Percentiles rank a stretch among this genome's conserved stretches.
Conservation (phyloP, 2,888 invertebrate species). For the Leptogaster cylindrica region DNA sequence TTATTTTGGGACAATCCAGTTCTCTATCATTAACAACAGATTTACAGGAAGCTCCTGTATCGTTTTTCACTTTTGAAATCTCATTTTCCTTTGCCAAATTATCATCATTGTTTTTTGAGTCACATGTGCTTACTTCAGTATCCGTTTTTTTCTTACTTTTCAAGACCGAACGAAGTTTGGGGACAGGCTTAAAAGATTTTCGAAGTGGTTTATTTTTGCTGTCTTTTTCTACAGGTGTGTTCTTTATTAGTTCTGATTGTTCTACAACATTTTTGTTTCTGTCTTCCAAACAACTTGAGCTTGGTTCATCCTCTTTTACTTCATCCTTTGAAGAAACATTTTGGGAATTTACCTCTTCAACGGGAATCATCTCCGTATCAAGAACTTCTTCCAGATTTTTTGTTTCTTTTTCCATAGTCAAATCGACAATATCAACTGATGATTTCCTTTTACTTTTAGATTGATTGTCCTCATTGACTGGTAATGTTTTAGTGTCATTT, state of each 20-base stretch:
- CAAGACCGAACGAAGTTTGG: neutral
- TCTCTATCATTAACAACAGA: too few relatives aligned
- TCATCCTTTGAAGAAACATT: neutral
- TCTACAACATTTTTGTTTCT: too few relatives aligned
- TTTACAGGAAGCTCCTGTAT: too few relatives aligned
- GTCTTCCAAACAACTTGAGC: too few relatives aligned
- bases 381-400: neutral
- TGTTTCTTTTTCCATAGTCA: neutral
- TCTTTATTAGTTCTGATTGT: neutral
- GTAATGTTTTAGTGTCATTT: neutral
- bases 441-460: neutral
- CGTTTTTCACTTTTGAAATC: neutral
- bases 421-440: neutral
- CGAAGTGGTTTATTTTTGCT: neutral
- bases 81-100: neutral
- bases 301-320: too few relatives aligned
- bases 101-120: too few relatives aligned
- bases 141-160: slow-evolving; percentile 1
- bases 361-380: neutral
- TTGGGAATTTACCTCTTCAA: too few relatives aligned
- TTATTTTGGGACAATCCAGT: too few relatives aligned
- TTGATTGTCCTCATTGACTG: neutral
- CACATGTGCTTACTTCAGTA: too few relatives aligned
- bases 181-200: slow-evolving; percentile 14
- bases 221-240: neutral